Evolutionary conservation across 2,888 invertebrate genomes (phyloP).

Genomic region (Conistra vaccinii): DNA sequence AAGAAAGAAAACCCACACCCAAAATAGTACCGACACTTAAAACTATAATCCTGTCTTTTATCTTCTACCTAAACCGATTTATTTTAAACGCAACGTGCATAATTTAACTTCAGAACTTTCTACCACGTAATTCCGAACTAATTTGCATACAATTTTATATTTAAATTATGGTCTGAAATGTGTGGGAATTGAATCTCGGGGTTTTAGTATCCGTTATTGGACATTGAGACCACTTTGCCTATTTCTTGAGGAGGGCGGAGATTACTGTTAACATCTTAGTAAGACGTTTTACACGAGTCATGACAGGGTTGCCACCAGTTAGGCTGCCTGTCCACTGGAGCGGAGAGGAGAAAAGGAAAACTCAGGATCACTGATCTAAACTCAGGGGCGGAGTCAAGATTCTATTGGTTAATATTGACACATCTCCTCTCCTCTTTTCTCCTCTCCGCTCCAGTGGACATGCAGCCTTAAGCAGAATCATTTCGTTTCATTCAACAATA

Average conservation of each 20-base stretch:
- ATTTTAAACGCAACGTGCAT: conserved; percentile 24
- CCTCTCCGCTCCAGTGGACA: no score
- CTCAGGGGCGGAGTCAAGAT: no score
- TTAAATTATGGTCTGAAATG: conserved; percentile 32
- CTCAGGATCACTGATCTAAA: no score
- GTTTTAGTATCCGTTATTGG: not conserved
- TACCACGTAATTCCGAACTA: conserved; percentile 35
- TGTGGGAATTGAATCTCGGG: conserved; percentile 21
- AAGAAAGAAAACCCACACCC: no score
- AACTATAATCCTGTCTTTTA: conserved; percentile 3
- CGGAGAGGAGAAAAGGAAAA: no score
- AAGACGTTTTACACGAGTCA: not conserved
- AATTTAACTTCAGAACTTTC: conserved; percentile 42
- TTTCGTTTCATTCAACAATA: not conserved
- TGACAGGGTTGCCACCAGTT: not conserved
- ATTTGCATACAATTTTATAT: conserved; percentile 52
- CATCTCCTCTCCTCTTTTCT: no score
- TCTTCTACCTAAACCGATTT: conserved; percentile 5
- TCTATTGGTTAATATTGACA: no score
- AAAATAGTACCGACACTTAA: not conserved
- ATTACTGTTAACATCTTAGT: not conserved
- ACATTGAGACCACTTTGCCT: not conserved
- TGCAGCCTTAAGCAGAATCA: no score
- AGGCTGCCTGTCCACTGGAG: no score
- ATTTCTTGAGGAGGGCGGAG: not conserved